Percentiles rank a stretch among this genome's conserved stretches.
Evolutionary conservation across 2,113 vertebrate genomes (phyloP).

Genomic region (Capreolus pygargus): DNA sequence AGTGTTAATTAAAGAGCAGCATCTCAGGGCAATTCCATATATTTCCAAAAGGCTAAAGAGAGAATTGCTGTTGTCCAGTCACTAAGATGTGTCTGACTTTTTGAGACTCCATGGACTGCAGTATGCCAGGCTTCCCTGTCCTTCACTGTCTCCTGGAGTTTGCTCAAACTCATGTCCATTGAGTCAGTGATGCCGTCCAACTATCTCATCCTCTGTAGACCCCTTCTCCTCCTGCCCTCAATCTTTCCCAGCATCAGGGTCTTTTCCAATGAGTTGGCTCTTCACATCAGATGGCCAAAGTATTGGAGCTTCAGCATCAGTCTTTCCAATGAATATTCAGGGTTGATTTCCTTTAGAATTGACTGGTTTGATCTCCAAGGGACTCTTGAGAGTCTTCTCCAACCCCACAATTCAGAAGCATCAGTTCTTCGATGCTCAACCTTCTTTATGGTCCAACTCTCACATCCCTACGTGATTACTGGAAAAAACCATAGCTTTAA

Average conservation of each 20-base stretch:
- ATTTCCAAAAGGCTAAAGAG: neutral
- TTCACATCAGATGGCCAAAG: neutral
- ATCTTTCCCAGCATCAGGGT: neutral
- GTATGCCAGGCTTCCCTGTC: neutral
- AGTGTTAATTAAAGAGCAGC: neutral
- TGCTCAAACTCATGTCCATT: neutral
- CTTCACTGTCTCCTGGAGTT: neutral
- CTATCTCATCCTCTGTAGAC: neutral
- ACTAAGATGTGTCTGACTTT: neutral
- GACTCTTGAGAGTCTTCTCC: neutral
- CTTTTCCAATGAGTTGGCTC: neutral
- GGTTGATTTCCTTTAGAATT: neutral
- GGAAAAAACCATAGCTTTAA: neutral
- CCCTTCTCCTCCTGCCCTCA: neutral
- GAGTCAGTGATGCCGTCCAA: neutral
- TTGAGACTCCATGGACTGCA: neutral
- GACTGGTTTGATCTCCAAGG: neutral
- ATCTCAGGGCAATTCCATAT: neutral
- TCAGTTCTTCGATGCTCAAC: neutral
- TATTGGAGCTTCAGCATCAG: neutral
- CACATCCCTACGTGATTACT: neutral
- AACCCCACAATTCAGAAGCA: neutral
- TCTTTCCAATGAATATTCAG: neutral
- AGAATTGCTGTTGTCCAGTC: neutral
- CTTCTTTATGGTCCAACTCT: neutral